Conservation (phyloP, 2,113 vertebrate genomes). For the Hepsetus odoe region DNA sequence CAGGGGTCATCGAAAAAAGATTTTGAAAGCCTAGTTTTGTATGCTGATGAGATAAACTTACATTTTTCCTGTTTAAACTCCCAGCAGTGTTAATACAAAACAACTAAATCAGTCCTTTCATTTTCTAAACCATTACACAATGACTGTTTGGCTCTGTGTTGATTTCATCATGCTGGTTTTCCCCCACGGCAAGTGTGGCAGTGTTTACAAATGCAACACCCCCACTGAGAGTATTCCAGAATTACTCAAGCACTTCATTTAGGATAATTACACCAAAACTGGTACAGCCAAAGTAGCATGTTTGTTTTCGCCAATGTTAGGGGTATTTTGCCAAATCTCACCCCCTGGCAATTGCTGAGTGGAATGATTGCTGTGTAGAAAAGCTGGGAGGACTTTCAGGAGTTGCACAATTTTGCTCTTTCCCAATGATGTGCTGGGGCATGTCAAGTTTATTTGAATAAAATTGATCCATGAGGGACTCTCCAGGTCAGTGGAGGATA, state of each 20-base stretch:
- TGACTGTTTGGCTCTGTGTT: not conserved
- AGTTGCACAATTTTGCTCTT: slow-evolving; percentile 33
- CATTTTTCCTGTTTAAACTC: not conserved
- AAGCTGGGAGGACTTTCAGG: not conserved
- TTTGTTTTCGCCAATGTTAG: no score
- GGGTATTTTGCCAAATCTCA: not conserved
- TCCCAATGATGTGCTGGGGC: not conserved
- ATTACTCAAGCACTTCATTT: not conserved
- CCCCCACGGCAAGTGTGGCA: not conserved
- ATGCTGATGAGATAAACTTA: no score
- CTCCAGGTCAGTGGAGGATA: not conserved
- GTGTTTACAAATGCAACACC: not conserved
- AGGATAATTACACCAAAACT: not conserved
- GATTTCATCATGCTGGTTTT: slow-evolving; percentile 19
- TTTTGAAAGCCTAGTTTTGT: no score
- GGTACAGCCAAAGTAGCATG: not conserved
- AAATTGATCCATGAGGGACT: not conserved
- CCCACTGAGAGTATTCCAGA: not conserved
- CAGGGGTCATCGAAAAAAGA: no score
- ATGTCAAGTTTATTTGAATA: slow-evolving; percentile 2
- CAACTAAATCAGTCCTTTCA: not conserved
- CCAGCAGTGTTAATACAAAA: not conserved
- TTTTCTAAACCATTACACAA: not conserved
- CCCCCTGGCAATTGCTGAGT: not conserved
- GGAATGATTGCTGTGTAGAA: not conserved